phyloP scores from a whole-genome alignment of 1,140 invertebrate genomes.

The Propsilocerus akamusi region DNA sequence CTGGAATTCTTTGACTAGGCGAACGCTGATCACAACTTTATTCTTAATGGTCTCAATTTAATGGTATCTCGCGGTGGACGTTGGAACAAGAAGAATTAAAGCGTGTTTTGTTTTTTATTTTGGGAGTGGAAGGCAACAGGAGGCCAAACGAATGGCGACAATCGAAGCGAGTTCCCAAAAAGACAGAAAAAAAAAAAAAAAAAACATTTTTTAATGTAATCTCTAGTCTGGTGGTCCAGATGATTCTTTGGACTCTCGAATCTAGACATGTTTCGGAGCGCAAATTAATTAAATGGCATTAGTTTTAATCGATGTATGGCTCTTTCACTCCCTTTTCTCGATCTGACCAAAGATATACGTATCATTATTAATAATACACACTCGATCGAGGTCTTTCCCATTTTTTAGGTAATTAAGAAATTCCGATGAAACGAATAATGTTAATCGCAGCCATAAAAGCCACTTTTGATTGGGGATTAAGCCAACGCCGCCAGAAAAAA shows the following conservation, averaged over 20 bases:
- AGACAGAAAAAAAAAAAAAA: no score
- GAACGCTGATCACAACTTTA: neutral
- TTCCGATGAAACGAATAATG: neutral
- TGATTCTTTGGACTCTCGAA: neutral
- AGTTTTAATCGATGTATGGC: neutral
- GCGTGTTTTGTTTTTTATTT: neutral
- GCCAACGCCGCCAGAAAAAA: no score
- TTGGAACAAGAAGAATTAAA: neutral
- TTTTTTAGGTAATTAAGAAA: neutral
- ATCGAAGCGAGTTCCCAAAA: no score
- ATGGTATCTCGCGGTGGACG: neutral
- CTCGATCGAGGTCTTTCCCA: no score
- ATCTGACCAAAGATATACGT: neutral
- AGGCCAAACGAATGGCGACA: no score
- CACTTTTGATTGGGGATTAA: no score
- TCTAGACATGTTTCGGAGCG: neutral
- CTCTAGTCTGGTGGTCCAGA: neutral
- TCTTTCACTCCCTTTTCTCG: neutral
- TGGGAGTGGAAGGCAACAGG: no score
- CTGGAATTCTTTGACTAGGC: neutral
- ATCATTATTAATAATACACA: no score
- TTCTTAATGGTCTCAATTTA: neutral
- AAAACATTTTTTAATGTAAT: neutral
- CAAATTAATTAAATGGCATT: slow-evolving; percentile 3
- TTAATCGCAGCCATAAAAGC: neutral